A percentile compares a stretch with the other conserved stretches of the same genome.
phyloP scores from a whole-genome alignment of 2,888 invertebrate species.

The Lasioglossum zephyrum region DNA sequence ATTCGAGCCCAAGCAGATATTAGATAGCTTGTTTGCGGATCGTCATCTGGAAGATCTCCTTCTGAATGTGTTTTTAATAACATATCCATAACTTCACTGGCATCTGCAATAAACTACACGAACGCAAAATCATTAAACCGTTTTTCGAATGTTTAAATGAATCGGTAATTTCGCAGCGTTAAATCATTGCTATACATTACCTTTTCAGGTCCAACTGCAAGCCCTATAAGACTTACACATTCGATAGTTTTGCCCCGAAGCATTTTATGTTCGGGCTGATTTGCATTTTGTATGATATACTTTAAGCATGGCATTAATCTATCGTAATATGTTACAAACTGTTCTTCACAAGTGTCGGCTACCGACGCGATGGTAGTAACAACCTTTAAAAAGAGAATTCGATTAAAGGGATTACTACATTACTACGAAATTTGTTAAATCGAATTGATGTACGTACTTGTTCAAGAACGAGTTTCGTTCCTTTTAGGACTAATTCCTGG shows the following conservation, averaged over 20 bases:
- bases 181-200: constrained; percentile 59
- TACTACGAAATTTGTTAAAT: constrained; percentile 6
- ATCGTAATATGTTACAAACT: constrained; percentile 97
- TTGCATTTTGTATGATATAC: constrained; percentile 98
- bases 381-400: constrained; percentile 84
- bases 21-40: constrained; percentile 98
- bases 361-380: constrained; percentile 99
- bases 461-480: constrained; percentile 97
- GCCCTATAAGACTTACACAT: constrained; percentile 98
- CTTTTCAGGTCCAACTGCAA: constrained; percentile 92
- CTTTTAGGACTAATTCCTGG: constrained; percentile 96
- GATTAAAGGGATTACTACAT: not conserved
- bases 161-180: not conserved
- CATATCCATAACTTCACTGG: constrained; percentile 98
- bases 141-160: not conserved
- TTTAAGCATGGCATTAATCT: constrained; percentile 96
- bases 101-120: constrained; percentile 92
- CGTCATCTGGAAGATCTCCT: constrained; percentile 95
- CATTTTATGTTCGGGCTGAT: constrained; percentile 93
- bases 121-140: constrained; percentile 25
- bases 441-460: constrained; percentile 86
- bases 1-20: constrained; percentile 99
- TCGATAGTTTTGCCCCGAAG: constrained; percentile 99
- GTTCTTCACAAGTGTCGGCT: constrained; percentile 98
- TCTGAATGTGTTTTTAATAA: constrained; percentile 95